Percentiles rank a stretch among this genome's conserved stretches.
Evolutionary conservation across 2,888 invertebrate genomes (phyloP).

Genomic region (Lordiphosa fenestrarum): DNA sequence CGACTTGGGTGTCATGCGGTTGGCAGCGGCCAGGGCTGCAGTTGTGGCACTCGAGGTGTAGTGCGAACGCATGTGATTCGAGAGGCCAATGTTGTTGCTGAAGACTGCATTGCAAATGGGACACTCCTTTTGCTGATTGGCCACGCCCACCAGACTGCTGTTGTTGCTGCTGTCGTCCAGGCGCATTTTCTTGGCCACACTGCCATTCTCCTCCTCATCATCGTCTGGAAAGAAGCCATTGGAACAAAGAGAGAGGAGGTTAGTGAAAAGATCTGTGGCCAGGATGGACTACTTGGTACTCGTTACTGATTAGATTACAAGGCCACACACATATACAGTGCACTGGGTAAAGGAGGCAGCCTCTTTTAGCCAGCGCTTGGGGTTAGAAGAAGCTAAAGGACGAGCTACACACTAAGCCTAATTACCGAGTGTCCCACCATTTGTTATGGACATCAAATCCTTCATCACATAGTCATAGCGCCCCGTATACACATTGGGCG

Average conservation of each 20-base stretch:
- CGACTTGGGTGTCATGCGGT: conserved; percentile 62
- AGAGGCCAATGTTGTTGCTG: conserved; percentile 78
- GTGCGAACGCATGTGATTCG: conserved; percentile 80
- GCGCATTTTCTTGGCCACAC: conserved; percentile 72
- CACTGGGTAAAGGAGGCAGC: too few relatives aligned
- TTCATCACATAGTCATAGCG: conserved; percentile 80
- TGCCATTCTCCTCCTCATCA: conserved; percentile 67
- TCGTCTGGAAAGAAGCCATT: conserved; percentile 47
- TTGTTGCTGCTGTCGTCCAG: conserved; percentile 57
- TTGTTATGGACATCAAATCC: conserved; percentile 79
- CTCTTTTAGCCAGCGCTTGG: background rate
- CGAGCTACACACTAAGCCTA: conserved; percentile 46
- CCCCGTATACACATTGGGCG: conserved; percentile 74
- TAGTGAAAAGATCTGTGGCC: background rate
- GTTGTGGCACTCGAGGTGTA: conserved; percentile 62
- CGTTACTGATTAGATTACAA: too few relatives aligned
- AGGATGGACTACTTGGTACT: too few relatives aligned
- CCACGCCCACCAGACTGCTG: conserved; percentile 37
- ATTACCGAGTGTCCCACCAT: conserved; percentile 78
- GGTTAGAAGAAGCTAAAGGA: background rate
- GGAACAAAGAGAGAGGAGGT: background rate
- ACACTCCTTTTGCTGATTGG: conserved; percentile 74
- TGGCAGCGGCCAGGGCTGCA: conserved; percentile 49
- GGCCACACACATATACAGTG: too few relatives aligned
- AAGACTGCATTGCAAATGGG: conserved; percentile 79